Conservation (phyloP, 2,113 vertebrate species). For the Silurus meridionalis region DNA sequence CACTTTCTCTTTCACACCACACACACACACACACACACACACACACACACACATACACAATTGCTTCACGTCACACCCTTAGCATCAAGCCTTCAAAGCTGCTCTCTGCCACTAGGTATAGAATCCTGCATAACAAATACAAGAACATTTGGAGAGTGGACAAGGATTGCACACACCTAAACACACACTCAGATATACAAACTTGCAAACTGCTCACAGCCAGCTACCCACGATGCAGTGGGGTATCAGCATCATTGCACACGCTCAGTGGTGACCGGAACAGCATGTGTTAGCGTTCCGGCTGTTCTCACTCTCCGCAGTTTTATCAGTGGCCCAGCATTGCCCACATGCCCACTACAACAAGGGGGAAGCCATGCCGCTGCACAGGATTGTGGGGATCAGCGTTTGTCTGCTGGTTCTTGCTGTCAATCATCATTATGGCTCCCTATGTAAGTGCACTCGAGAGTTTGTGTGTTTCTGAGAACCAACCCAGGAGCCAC, state of each 20-base stretch:
- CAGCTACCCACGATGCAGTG: slow-evolving; percentile 59
- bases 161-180: slow-evolving; percentile 21
- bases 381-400: slow-evolving; percentile 67
- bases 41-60: slow-evolving; percentile 7
- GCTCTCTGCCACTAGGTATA: slow-evolving; percentile 5
- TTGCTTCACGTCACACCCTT: background rate
- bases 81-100: slow-evolving; percentile 25
- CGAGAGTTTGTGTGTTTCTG: slow-evolving; percentile 49
- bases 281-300: slow-evolving; percentile 54
- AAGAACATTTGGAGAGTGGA: slow-evolving; percentile 36
- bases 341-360: slow-evolving; percentile 58
- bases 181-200: background rate
- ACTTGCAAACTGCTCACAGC: slow-evolving; percentile 43
- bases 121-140: slow-evolving; percentile 44
- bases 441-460: slow-evolving; percentile 35
- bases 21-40: slow-evolving; percentile 12
- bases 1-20: background rate
- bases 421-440: slow-evolving; percentile 67
- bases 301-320: slow-evolving; percentile 57
- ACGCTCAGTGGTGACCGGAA: slow-evolving; percentile 55
- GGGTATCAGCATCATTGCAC: slow-evolving; percentile 62
- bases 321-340: slow-evolving; percentile 66
- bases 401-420: slow-evolving; percentile 66
- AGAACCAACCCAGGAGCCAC: slow-evolving; percentile 7
- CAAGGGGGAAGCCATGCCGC: slow-evolving; percentile 61